Percentiles rank a stretch among this genome's conserved stretches.
phyloP scores from a whole-genome alignment of 2,888 invertebrate species.

The Aproaerema taeniolella region DNA sequence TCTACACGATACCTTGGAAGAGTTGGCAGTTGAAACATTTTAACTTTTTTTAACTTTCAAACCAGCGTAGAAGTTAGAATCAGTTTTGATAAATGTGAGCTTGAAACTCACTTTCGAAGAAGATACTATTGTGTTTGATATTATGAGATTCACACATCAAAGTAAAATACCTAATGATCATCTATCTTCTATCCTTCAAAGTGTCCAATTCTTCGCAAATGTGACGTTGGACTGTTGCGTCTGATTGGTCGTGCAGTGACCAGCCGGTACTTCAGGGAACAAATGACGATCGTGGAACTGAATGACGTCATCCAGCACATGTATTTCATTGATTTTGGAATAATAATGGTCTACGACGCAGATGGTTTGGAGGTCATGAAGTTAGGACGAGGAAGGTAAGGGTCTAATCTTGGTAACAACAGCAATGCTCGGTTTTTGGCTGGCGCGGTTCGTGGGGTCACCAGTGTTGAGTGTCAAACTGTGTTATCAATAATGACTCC shows the following conservation, averaged over 20 bases:
- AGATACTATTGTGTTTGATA: too few species aligned
- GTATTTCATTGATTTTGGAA: not conserved
- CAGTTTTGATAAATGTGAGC: not conserved
- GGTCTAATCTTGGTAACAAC: too few species aligned
- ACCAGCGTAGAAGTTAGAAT: not conserved
- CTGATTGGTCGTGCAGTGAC: slow-evolving; percentile 1
- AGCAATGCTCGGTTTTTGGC: too few species aligned
- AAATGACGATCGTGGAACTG: not conserved
- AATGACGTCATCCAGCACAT: slow-evolving; percentile 1
- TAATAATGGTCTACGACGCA: not conserved
- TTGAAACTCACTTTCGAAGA: too few species aligned
- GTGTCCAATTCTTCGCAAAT: slow-evolving; percentile 2
- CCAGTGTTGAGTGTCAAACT: too few species aligned
- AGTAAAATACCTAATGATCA: too few species aligned
- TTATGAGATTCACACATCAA: too few species aligned
- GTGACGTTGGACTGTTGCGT: slow-evolving; percentile 1
- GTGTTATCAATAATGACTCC: too few species aligned
- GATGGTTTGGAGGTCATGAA: not conserved
- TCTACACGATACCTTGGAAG: too few species aligned
- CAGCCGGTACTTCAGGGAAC: not conserved
- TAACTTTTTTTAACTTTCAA: not conserved
- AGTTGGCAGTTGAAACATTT: not conserved
- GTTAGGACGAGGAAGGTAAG: slow-evolving; percentile 3
- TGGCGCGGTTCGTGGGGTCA: too few species aligned
- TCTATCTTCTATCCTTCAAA: not conserved